phyloP scores from a whole-genome alignment of 2,797 vertebrate genomes.

The Anas acuta region DNA sequence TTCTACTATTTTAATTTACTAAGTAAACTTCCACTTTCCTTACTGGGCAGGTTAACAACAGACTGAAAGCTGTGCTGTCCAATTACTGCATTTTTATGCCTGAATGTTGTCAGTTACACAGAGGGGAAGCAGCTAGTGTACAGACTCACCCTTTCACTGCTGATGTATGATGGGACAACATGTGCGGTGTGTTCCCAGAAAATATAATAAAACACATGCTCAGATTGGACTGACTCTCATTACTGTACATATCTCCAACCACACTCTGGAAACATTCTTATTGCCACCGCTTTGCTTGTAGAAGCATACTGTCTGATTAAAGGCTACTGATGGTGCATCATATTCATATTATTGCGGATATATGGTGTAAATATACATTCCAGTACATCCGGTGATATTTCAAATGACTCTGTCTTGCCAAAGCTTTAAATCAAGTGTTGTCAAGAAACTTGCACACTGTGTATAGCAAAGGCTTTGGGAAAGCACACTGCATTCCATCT shows the following conservation, averaged over 20 bases:
- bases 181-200: accelerated
- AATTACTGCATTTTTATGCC: background rate
- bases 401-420: conserved; percentile 36
- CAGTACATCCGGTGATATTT: conserved; percentile 15
- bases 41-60: background rate
- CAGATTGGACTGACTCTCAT: background rate
- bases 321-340: conserved; percentile 50
- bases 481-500: conserved; percentile 36
- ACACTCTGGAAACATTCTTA: conserved; percentile 19
- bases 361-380: conserved; percentile 41
- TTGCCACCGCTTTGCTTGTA: conserved; percentile 2
- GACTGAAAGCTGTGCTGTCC: background rate
- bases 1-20: background rate
- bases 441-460: conserved; percentile 37
- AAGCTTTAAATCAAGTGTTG: conserved; percentile 20
- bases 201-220: conserved; percentile 5
- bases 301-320: conserved; percentile 27
- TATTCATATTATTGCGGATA: conserved; percentile 44
- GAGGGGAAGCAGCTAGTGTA: background rate
- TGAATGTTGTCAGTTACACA: background rate
- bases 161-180: background rate
- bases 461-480: conserved; percentile 5
- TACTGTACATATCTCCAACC: conserved; percentile 2
- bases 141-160: background rate
- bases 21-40: background rate